Evolutionary conservation across 2,113 vertebrate genomes (phyloP).

Genomic region (Pycnonotus jocosus): DNA sequence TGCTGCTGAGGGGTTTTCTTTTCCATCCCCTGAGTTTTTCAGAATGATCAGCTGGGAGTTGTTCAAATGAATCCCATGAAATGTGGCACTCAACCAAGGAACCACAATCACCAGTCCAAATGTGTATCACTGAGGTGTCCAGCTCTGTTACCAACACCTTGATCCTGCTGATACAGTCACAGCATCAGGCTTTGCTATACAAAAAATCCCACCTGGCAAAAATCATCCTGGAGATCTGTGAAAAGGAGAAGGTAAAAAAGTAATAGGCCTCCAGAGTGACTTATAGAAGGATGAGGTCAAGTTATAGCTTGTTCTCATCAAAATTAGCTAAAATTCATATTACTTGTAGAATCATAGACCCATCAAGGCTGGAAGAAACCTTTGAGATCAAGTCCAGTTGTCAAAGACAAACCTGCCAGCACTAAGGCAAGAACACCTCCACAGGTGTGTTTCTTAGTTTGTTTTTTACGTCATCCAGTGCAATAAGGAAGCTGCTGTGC

Average conservation of each 20-base stretch:
- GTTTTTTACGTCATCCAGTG: neutral
- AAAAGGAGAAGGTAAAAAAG: neutral
- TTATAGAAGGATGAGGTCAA: neutral
- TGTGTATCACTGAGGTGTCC: accelerated
- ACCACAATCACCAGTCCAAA: neutral
- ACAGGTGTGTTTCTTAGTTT: neutral
- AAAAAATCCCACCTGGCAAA: neutral
- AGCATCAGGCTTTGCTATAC: neutral
- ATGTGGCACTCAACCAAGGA: neutral
- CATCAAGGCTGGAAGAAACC: neutral
- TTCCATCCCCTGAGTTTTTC: neutral
- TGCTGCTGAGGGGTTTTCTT: neutral
- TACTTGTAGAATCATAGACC: neutral
- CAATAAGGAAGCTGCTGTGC: conserved; percentile 6
- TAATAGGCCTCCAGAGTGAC: neutral
- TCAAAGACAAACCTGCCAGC: neutral
- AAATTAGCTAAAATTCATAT: accelerated
- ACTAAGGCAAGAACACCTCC: neutral
- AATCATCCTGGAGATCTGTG: neutral
- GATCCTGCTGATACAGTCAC: accelerated
- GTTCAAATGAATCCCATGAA: neutral
- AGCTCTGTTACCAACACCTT: neutral
- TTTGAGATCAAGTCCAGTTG: neutral
- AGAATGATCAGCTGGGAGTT: neutral
- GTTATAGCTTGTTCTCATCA: neutral